Evolutionary conservation across 2,113 vertebrate genomes (phyloP), one percentile per base, ranked within the genome.

Genomic region (Cheirogaleus medius): DNA sequence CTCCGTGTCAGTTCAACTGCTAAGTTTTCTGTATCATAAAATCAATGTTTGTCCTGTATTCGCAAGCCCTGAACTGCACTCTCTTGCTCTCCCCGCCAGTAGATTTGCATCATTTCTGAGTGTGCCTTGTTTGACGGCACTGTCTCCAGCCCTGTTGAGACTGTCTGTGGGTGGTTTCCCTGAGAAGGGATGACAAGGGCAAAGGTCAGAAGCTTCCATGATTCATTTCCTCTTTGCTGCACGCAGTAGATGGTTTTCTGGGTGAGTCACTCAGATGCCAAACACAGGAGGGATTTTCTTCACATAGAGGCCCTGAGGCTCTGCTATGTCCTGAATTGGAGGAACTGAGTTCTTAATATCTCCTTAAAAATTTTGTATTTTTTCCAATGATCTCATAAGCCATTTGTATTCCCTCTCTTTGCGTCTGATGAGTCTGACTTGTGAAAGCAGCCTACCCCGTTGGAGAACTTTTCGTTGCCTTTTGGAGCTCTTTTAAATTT

Each of bases 191-290:
- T 98, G 98, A 98, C 98, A 99, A 98, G 98, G 98, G 98, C 98
- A 98, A 98, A 99, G 98, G 98, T 98, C 98, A 99, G 80, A 82
- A 76, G 77, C 98, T 60, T 95, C 90, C 95, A 97, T 99, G 98
- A 99, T 98, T 99, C 98, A 99, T 98, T 99, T 99, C 99, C 98
- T 99, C 97, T 98, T 97, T 95, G 76, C 95, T 98, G 97, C 96
- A 97, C 92, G 98, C 97, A 87, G 88, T 97, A 90, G 89, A 98
- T 98, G 97, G 96, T 98, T 98, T 98, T 97, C 0, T 7, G 94
- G 94, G 91, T 99, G 99, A 99, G 97, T 99, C 98, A 99, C 82
- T 54, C 94, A 95, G 89, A 97, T 98, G 98, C 89, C 97, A 97
- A 97, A 87, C 23, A 20, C 95, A 98, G 95, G 10, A 56, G 94